These are phyloP conservation scores for Macrosteles quadrilineatus DNA, from an alignment of 1,140 invertebrate species.

Conservation along the genomic window DNA sequence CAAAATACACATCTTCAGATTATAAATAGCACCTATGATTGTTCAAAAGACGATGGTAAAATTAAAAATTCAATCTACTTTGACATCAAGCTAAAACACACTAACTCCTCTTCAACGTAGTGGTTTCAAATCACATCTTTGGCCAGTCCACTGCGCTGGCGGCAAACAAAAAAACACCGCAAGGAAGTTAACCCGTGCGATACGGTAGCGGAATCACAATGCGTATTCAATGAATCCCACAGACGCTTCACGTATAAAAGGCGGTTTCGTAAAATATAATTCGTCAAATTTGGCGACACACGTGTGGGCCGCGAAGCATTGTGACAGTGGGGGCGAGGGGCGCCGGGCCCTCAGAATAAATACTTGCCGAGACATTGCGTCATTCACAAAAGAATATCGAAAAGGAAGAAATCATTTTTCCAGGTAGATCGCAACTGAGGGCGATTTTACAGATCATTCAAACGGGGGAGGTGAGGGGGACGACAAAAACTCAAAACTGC, in stretches of 20 bases:
- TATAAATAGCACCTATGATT: too few relatives aligned
- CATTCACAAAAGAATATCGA: constrained; percentile 14
- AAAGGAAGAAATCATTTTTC: constrained; percentile 7
- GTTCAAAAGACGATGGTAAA: too few relatives aligned
- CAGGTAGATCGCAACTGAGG: background rate
- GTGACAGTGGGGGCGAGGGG: background rate
- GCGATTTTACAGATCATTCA: constrained; percentile 14
- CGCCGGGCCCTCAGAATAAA: background rate
- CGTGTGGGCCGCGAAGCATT: background rate
- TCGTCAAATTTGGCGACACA: constrained; percentile 12
- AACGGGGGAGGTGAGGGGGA: background rate
- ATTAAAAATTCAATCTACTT: too few relatives aligned
- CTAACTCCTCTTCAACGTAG: too few relatives aligned
- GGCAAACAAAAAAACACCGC: too few relatives aligned
- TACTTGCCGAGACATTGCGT: background rate
- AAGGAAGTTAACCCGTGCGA: too few relatives aligned
- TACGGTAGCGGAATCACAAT: too few relatives aligned
- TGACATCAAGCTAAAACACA: too few relatives aligned
- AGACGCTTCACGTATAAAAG: background rate
- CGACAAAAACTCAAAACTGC: background rate
- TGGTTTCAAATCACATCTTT: too few relatives aligned
- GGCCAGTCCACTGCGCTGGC: too few relatives aligned
- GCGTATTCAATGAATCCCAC: background rate
- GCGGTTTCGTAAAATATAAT: constrained; percentile 1
- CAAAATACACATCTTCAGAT: too few relatives aligned